Conservation (phyloP, 2,888 invertebrate genomes). For the Elegia similella region DNA sequence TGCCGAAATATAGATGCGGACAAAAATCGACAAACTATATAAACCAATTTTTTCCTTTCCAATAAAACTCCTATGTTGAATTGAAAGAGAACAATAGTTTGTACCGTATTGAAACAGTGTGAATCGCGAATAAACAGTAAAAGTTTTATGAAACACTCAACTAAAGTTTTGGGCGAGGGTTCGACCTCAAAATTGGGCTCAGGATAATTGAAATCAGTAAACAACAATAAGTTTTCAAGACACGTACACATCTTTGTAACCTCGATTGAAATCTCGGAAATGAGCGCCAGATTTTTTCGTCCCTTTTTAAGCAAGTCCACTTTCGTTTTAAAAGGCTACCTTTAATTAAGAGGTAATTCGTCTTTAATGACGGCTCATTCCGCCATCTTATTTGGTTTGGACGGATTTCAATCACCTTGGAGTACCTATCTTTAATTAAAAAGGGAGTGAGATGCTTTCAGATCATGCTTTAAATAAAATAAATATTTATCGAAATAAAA, state of each 20-base stretch:
- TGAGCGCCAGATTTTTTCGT: conserved; percentile 19
- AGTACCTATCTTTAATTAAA: conserved; percentile 27
- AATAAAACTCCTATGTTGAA: conserved; percentile 2
- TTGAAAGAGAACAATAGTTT: conserved; percentile 7
- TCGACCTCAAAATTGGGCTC: conserved; percentile 18
- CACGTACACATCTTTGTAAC: conserved; percentile 28
- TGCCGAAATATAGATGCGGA: no score
- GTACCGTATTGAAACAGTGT: conserved; percentile 9
- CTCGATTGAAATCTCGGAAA: conserved; percentile 20
- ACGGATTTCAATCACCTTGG: conserved; percentile 31
- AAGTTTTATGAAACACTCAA: conserved; percentile 25
- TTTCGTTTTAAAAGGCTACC: conserved; percentile 18
- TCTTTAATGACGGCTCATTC: conserved; percentile 27
- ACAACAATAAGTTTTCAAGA: conserved; percentile 31
- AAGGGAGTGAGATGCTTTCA: neutral
- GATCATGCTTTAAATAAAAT: neutral
- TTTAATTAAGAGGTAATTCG: conserved; percentile 32
- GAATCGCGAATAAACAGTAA: conserved; percentile 18
- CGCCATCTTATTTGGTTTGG: conserved; percentile 26
- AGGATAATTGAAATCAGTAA: conserved; percentile 33
- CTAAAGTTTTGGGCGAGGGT: conserved; percentile 20
- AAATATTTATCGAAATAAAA: no score
- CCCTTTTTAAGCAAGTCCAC: conserved; percentile 19
- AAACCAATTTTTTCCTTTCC: neutral
- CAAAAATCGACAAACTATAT: neutral